Conservation (phyloP, 1,140 invertebrate genomes). For the Eupristina koningsbergeri region DNA sequence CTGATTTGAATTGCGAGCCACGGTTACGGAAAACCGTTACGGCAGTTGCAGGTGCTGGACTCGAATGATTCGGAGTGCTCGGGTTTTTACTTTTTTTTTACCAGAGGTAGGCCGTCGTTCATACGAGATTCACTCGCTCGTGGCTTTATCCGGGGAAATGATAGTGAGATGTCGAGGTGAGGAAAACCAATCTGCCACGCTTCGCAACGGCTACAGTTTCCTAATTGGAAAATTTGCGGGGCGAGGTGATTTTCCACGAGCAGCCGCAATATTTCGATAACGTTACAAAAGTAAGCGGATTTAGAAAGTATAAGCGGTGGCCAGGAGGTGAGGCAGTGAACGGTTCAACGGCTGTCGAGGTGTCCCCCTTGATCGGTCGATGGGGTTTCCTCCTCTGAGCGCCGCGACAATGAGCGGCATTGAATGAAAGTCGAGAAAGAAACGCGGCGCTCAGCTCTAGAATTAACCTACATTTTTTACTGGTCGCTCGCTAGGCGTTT, state of each 20-base stretch:
- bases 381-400: conserved; percentile 27
- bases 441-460: conserved; percentile 37
- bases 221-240: too few species aligned
- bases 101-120: too few species aligned
- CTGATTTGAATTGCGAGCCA: background rate
- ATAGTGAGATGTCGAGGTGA: too few species aligned
- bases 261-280: background rate
- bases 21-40: background rate
- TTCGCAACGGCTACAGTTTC: too few species aligned
- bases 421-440: conserved; percentile 43
- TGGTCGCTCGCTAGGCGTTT: background rate
- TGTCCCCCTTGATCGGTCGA: conserved; percentile 17
- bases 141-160: too few species aligned
- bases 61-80: too few species aligned
- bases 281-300: conserved; percentile 72
- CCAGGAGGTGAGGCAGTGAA: too few species aligned
- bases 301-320: conserved; percentile 74
- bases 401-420: conserved; percentile 43
- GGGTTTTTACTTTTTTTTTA: too few species aligned
- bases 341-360: conserved; percentile 51
- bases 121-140: too few species aligned
- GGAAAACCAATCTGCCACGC: too few species aligned
- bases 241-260: background rate
- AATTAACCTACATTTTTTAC: conserved; percentile 53
- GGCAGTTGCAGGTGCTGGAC: background rate